These are phyloP conservation scores for Chrysina gloriosa DNA, from an alignment of 2,888 invertebrate genomes.

Conservation along the genomic window DNA sequence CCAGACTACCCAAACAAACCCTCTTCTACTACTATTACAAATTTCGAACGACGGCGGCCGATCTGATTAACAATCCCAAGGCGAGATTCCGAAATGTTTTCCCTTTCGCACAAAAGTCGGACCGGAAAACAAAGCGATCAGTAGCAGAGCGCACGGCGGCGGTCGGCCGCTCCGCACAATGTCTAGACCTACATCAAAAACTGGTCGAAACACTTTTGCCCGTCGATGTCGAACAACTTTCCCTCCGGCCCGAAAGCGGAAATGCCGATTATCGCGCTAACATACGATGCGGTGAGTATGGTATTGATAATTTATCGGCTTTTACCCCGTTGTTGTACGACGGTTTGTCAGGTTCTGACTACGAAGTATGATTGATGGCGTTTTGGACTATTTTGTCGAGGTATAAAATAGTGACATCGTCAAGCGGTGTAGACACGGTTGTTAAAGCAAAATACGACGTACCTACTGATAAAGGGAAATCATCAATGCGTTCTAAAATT, in stretches of 20 bases:
- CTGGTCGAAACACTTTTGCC: not conserved
- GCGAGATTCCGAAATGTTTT: not conserved
- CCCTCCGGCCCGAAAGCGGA: not conserved
- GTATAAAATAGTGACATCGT: not conserved
- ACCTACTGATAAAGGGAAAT: no score
- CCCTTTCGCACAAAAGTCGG: not conserved
- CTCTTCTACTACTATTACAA: not conserved
- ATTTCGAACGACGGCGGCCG: not conserved
- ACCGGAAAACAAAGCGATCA: conserved; percentile 5
- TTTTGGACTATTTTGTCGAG: not conserved
- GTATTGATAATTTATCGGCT: not conserved
- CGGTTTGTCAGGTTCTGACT: conserved; percentile 11
- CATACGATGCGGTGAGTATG: not conserved
- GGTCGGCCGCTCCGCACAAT: no score
- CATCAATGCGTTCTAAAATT: no score
- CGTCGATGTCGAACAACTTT: not conserved
- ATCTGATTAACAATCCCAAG: conserved; percentile 3
- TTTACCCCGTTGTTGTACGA: not conserved
- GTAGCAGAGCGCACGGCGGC: not conserved
- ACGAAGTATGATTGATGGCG: conserved; percentile 3
- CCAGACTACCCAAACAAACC: conserved; percentile 1
- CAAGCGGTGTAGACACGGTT: not conserved
- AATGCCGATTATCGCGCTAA: not conserved
- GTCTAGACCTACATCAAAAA: conserved; percentile 22
- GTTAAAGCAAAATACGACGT: no score